Evolutionary conservation across 2,797 vertebrate genomes (phyloP), one percentile per base, ranked within the genome.

Genomic region (Myotis daubentonii): DNA sequence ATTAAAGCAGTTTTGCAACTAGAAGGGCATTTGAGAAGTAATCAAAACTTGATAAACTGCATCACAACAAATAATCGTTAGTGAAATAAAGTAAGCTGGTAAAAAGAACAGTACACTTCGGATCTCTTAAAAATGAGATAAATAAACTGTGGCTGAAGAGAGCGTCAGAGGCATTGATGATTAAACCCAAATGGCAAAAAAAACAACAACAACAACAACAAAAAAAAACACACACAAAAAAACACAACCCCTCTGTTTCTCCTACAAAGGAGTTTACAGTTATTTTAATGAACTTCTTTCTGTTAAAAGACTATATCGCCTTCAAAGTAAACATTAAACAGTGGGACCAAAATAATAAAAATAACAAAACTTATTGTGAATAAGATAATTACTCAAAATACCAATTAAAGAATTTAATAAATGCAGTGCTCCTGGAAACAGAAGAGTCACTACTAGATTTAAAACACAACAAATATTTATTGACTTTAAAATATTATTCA

Each of bases 401-500:
- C 33, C 47, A 72, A 20, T 92, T 36, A 86, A 53, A 51, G 2
- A 94, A 80, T 23, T 74, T 85, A 44, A 75, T 20, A 93, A 75
- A 82, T 36, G 60, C 41, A 83, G 41, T 11, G 6, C 20, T 81
- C 25, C n/a, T 82, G 8, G 8, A 75, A 91, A 62, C 49, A 82
- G 30, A 74, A 53, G 70, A 53, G 71, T 78, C 22, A 19, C 33
- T 23, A 76, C 13, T 87, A 12, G 44, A 55, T 66, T 82, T 66
- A 76, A 72, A 60, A 92, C 25, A 33, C 12, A 79, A 76, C 5
- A 60, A 71, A 28, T 55, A 68, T 47, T 89, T 62, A 33, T 76
- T 81, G n/a, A 23, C 20, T 93, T 90, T 44, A 87, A 86, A 89
- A 51, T 93, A 93, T 68, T 28, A 86, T 23, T 66, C 68, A 91